These are phyloP conservation scores for Chrysolina haemoptera DNA, from an alignment of 2,888 invertebrate genomes.

Conservation along the genomic window DNA sequence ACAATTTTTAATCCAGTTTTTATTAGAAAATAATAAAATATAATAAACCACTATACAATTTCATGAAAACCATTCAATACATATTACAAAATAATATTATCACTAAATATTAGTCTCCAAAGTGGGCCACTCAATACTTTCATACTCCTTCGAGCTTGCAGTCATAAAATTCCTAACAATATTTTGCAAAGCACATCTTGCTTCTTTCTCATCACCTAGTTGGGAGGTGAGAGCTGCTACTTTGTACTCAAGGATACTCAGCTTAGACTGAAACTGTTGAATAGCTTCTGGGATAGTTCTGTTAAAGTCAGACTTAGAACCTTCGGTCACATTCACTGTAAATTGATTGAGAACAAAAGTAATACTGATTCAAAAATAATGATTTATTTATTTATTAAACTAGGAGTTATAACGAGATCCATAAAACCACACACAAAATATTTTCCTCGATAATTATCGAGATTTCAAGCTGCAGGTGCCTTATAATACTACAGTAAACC, in stretches of 20 bases:
- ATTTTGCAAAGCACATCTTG: constrained; percentile 61
- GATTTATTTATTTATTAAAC: constrained; percentile 27
- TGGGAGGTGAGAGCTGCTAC: constrained; percentile 64
- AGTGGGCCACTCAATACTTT: constrained; percentile 66
- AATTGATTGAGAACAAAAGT: constrained; percentile 34
- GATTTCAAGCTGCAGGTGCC: background rate
- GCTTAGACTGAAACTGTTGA: constrained; percentile 59
- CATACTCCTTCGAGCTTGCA: constrained; percentile 62
- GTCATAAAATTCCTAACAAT: constrained; percentile 60
- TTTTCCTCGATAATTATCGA: background rate
- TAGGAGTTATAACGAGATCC: constrained; percentile 12
- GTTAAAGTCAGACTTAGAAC: constrained; percentile 57
- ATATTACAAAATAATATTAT: constrained; percentile 22
- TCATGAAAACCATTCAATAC: constrained; percentile 17
- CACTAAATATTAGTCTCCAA: constrained; percentile 59
- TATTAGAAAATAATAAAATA: constrained; percentile 13
- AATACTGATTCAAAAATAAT: constrained; percentile 20
- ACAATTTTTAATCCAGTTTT: background rate
- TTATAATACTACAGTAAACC: background rate
- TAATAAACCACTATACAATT: constrained; percentile 26
- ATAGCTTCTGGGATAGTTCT: constrained; percentile 59
- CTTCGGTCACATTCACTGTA: constrained; percentile 60
- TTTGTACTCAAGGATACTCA: constrained; percentile 66
- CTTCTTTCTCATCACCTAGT: constrained; percentile 66
- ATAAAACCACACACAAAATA: background rate